Conservation (phyloP, 2,797 vertebrate genomes). For the Protosalanx chinensis region DNA sequence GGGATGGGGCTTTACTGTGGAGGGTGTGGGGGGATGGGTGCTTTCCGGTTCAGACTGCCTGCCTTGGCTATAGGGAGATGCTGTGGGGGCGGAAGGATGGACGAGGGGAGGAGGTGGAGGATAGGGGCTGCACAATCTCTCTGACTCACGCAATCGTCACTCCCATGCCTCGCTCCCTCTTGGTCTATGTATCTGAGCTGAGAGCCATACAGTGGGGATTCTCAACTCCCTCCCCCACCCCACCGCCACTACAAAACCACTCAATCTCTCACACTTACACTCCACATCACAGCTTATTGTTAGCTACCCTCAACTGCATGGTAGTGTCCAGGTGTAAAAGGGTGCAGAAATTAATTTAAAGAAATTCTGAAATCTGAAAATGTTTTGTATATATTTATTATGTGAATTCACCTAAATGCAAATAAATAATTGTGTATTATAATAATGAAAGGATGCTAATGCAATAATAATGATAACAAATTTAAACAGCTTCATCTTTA, state of each 20-base stretch:
- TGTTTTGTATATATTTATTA: neutral
- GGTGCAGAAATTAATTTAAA: slow-evolving; percentile 9
- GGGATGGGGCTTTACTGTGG: slow-evolving; percentile 43
- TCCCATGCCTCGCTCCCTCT: slow-evolving; percentile 6
- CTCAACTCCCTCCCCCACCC: slow-evolving; percentile 42
- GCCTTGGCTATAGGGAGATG: slow-evolving; percentile 40
- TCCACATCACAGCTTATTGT: slow-evolving; percentile 52
- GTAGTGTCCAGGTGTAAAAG: slow-evolving; percentile 42
- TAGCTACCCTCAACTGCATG: slow-evolving; percentile 37
- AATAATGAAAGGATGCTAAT: neutral
- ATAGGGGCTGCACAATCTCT: slow-evolving; percentile 41
- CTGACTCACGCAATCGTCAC: slow-evolving; percentile 11
- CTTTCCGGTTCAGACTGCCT: slow-evolving; percentile 47
- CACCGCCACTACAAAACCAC: slow-evolving; percentile 29
- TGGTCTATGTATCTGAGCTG: slow-evolving; percentile 38
- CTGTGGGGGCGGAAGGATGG: slow-evolving; percentile 49
- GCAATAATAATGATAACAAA: neutral
- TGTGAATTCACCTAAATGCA: neutral
- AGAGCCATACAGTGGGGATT: slow-evolving; percentile 46
- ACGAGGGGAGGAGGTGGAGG: slow-evolving; percentile 27
- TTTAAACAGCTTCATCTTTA: neutral
- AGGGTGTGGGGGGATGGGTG: slow-evolving; percentile 42
- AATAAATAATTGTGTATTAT: neutral
- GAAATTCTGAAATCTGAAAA: neutral
- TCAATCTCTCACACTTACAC: slow-evolving; percentile 47